Evolutionary conservation across 2,113 vertebrate species (phyloP), one percentile per base, ranked within the genome.

Genomic region (Amazona guildingii): DNA sequence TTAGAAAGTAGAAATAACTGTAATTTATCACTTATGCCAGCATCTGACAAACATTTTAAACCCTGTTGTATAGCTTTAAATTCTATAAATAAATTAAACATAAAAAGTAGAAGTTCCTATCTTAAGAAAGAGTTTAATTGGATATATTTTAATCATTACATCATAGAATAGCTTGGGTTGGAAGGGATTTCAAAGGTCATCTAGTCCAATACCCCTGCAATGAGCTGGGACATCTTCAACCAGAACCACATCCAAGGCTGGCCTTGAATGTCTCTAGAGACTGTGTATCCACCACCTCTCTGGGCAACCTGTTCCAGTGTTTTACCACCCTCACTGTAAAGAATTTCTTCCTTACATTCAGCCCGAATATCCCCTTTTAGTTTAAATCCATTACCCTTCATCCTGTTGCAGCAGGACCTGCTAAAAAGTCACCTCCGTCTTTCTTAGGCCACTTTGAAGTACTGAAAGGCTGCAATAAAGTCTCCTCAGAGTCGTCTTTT

Each of bases 11-110:
- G 43, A 86, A 89, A 7, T 54, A 92, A 75, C 49, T 61, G 31
- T 75, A 70, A 88, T 92, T 96, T 69, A 67, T 76, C 52, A 81
- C 15, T 75, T 68, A 46, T 29, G n/a, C 39, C 37, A 94, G 33
- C 27, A 74, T 67, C 33, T 92, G 86, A 29, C 28, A 94, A 94
- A 76, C 35, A 79, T 29, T 94, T 95, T 73, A 81, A 91, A 44
- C 9, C 3, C 11, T 61, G 19, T 70, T 86, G 31, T 84, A 28
- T 82, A 90, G 20, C 13, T 86, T 94, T 82, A 80, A 92, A 93
- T 66, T 35, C 63, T 77, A 51, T 73, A 83, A 39, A 62, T 91
- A 90, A 73, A 19, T 92, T 66, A 85, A 6, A 33, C 88, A 83
- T 79, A 52, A 83, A 93, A 95, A 86, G 17, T 55, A 86, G 68